Evolutionary conservation across 53 echinoderm and acorn worm genomes (phyloP).

Genomic region (Echinarachnius parma): DNA sequence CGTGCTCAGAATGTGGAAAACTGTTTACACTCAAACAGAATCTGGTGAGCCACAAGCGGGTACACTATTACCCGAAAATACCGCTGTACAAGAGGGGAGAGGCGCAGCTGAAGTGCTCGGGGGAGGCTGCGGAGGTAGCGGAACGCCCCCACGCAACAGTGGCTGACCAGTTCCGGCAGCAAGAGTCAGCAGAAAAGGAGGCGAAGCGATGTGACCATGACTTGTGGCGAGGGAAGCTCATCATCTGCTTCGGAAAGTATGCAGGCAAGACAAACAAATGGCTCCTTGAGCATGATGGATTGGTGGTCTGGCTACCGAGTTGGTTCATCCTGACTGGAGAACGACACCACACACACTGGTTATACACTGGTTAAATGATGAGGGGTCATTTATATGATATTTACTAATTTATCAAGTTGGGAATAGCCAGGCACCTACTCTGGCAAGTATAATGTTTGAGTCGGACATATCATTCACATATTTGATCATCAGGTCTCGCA

Average conservation of each 20-base stretch:
- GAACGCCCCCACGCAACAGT: background rate
- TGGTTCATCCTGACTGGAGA: constrained; percentile 18
- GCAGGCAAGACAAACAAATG: constrained; percentile 25
- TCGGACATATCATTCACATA: no score
- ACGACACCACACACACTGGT: no score
- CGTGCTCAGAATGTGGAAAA: constrained; percentile 14
- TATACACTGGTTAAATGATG: no score
- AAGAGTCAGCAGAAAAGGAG: constrained; percentile 23
- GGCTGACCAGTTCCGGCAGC: background rate
- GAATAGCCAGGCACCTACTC: no score
- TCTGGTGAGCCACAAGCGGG: constrained; percentile 1
- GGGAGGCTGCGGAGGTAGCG: background rate
- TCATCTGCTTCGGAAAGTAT: constrained; percentile 13
- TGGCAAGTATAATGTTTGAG: no score
- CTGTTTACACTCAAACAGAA: constrained; percentile 24
- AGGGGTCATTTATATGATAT: no score
- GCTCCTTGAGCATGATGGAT: constrained; percentile 58
- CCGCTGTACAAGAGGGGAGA: constrained; percentile 20
- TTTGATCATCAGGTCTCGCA: constrained; percentile 12
- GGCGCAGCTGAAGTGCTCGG: background rate
- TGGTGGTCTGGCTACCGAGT: constrained; percentile 22
- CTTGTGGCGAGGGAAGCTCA: constrained; percentile 7
- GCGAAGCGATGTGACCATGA: constrained; percentile 17
- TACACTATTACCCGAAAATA: constrained; percentile 11
- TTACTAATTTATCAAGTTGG: no score